Evolutionary conservation across 1,140 invertebrate genomes (phyloP).

Genomic region (Cotesia chilonis): DNA sequence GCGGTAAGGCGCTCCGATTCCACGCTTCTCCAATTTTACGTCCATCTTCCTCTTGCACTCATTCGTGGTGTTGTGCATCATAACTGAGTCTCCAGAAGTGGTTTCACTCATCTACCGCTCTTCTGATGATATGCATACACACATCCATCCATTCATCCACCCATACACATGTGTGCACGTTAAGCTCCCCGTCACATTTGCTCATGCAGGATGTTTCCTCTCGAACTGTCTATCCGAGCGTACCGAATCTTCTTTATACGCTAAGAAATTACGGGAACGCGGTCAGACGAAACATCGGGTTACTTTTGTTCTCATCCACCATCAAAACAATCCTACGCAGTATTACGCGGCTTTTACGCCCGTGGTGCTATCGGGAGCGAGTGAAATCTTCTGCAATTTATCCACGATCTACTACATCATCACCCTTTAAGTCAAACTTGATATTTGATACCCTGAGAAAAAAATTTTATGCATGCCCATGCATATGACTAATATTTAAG

Average conservation of each 20-base stretch:
- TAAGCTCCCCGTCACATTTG: slow-evolving; percentile 19
- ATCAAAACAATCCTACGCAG: not conserved
- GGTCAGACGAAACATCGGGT: slow-evolving; percentile 23
- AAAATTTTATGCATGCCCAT: too few relatives aligned
- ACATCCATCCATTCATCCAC: not conserved
- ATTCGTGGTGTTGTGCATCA: slow-evolving; percentile 33
- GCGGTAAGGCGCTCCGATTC: slow-evolving; percentile 52
- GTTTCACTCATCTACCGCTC: slow-evolving; percentile 36
- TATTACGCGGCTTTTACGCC: not conserved
- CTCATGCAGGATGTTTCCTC: slow-evolving; percentile 21
- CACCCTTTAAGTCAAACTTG: too few relatives aligned
- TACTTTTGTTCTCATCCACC: slow-evolving; percentile 14
- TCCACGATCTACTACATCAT: too few relatives aligned
- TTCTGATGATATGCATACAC: not conserved
- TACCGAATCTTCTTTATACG: slow-evolving; percentile 33
- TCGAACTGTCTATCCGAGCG: slow-evolving; percentile 21
- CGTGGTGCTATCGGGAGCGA: too few relatives aligned
- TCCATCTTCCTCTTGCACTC: slow-evolving; percentile 41
- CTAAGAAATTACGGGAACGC: slow-evolving; percentile 29
- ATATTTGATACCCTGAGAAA: too few relatives aligned
- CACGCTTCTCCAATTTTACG: slow-evolving; percentile 47
- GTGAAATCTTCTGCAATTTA: too few relatives aligned
- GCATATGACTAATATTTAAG: too few relatives aligned
- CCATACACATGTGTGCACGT: not conserved
- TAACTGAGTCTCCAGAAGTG: slow-evolving; percentile 21